phyloP scores from a whole-genome alignment of 1,140 invertebrate genomes.

The Orius insidiosus region DNA sequence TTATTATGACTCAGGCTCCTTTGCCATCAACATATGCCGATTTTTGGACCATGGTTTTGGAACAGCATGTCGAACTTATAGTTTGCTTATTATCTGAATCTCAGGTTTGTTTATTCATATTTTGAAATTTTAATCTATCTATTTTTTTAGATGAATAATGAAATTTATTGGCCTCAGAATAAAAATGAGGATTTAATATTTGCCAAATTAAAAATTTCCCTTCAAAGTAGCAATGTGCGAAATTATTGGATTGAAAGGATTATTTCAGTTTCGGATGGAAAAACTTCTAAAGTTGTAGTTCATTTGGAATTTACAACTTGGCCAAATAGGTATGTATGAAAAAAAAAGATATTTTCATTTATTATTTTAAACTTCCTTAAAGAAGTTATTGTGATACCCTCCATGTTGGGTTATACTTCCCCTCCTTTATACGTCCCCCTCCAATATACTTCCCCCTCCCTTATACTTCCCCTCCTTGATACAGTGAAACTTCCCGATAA shows the following conservation, averaged over 20 bases:
- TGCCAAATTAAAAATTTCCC: conserved; percentile 38
- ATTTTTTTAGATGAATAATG: conserved; percentile 37
- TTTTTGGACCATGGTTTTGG: conserved; percentile 77
- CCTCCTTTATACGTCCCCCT: no score
- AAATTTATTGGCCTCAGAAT: conserved; percentile 57
- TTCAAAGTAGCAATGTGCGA: conserved; percentile 48
- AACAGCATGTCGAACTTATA: conserved; percentile 62
- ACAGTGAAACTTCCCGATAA: no score
- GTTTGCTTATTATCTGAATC: conserved; percentile 56
- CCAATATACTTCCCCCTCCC: no score
- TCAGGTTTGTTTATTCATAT: conserved; percentile 32
- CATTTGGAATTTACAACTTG: conserved; percentile 73
- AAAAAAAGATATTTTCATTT: no score
- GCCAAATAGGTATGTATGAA: conserved; percentile 61
- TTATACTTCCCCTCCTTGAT: no score
- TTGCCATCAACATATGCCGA: conserved; percentile 45
- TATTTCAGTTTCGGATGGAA: conserved; percentile 38
- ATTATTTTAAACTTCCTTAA: no score
- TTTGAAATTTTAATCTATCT: conserved; percentile 7
- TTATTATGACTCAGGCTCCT: conserved; percentile 70
- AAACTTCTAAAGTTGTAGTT: conserved; percentile 44
- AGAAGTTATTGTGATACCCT: no score
- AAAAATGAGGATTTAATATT: conserved; percentile 39
- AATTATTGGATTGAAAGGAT: conserved; percentile 54
- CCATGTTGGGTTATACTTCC: no score